Percentiles rank a stretch among this genome's conserved stretches.
phyloP scores from a whole-genome alignment of 2,797 vertebrate species.

The Chelidonichthys spinosus region DNA sequence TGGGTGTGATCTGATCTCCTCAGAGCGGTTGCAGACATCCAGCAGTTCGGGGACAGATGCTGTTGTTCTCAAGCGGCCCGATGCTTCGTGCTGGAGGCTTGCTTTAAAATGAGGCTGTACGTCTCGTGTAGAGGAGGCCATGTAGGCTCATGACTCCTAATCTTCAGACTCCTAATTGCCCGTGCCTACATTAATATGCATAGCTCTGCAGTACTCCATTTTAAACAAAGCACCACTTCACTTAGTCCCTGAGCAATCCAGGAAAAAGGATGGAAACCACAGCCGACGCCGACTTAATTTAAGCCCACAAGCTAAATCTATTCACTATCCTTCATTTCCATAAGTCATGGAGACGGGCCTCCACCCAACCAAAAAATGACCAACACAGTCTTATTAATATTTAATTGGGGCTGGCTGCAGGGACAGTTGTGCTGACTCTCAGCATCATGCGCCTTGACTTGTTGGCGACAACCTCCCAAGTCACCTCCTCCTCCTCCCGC shows the following conservation, averaged over 20 bases:
- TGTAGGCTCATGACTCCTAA: conserved; percentile 42
- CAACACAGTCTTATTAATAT: conserved; percentile 71
- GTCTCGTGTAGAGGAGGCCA: conserved; percentile 24
- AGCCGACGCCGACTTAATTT: conserved; percentile 64
- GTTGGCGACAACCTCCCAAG: conserved; percentile 68
- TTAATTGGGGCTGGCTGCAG: conserved; percentile 61
- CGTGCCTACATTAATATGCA: conserved; percentile 71
- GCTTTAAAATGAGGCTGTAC: conserved; percentile 19
- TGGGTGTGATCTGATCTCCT: conserved; percentile 65
- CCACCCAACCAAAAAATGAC: conserved; percentile 63
- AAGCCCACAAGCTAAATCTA: conserved; percentile 70
- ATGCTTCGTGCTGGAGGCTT: conserved; percentile 31
- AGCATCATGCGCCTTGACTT: conserved; percentile 64
- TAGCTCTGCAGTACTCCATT: conserved; percentile 30
- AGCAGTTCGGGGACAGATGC: conserved; percentile 25
- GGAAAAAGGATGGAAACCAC: conserved; percentile 57
- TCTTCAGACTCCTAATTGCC: conserved; percentile 58
- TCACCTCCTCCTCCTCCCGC: conserved; percentile 55
- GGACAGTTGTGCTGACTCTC: conserved; percentile 68
- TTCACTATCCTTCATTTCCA: conserved; percentile 69
- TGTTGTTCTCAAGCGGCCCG: conserved; percentile 16
- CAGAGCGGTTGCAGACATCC: conserved; percentile 36
- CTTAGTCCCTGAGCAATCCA: conserved; percentile 29
- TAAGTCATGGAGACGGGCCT: conserved; percentile 65
- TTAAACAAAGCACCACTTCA: conserved; percentile 35